Evolutionary conservation across 2,888 invertebrate species (phyloP).

Genomic region (Dyspetes luteomarginatus): DNA sequence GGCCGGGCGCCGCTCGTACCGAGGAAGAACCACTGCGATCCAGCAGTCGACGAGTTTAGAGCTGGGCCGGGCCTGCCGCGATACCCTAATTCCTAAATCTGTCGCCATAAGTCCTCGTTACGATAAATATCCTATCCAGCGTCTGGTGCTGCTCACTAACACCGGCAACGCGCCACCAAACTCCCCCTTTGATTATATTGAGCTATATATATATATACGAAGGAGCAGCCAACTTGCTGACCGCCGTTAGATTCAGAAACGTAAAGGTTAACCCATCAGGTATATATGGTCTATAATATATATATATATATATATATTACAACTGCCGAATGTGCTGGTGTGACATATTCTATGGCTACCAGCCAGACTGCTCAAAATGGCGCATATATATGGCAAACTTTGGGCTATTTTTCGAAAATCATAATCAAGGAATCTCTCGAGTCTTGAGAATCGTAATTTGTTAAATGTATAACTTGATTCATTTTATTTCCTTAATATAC

Average conservation of each 20-base stretch:
- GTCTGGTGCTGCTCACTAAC: constrained; percentile 65
- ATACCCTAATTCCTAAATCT: constrained; percentile 84
- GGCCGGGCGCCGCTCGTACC: constrained; percentile 21
- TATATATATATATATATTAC: too few species aligned
- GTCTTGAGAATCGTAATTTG: too few species aligned
- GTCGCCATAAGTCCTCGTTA: constrained; percentile 84
- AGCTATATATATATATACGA: constrained; percentile 26
- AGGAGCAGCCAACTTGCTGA: constrained; percentile 58
- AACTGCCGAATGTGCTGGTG: constrained; percentile 35
- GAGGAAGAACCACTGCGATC: constrained; percentile 44
- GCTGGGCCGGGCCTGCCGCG: constrained; percentile 80
- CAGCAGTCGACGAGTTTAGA: constrained; percentile 46
- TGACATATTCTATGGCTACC: constrained; percentile 51
- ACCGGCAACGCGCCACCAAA: constrained; percentile 48
- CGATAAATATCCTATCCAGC: constrained; percentile 82
- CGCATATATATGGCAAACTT: constrained; percentile 24
- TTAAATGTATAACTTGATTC: too few species aligned
- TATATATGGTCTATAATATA: constrained; percentile 46
- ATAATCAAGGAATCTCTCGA: too few species aligned
- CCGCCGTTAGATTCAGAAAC: constrained; percentile 64
- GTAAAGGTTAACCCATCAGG: constrained; percentile 50
- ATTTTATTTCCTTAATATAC: too few species aligned
- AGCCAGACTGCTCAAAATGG: constrained; percentile 44
- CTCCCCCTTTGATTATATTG: constrained; percentile 39
- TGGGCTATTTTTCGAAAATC: too few species aligned